Evolutionary conservation across 2,888 invertebrate species (phyloP).

Genomic region (Chesias legatella): DNA sequence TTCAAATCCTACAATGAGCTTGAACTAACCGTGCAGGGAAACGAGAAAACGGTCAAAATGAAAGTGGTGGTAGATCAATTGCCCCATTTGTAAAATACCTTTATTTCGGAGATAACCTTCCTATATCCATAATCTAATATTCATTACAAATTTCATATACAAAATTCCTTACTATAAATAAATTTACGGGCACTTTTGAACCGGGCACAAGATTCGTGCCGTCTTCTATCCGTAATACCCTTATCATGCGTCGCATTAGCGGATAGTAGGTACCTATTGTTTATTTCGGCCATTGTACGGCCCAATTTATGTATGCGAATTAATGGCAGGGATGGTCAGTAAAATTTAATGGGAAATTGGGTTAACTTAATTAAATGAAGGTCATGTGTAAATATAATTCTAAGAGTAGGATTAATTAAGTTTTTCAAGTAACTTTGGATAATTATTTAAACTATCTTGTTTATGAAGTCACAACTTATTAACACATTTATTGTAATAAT

Average conservation of each 20-base stretch:
- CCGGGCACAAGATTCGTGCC: constrained; percentile 14
- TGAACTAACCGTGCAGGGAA: too few relatives aligned
- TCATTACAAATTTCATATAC: constrained; percentile 1
- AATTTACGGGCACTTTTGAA: constrained; percentile 8
- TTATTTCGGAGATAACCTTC: too few relatives aligned
- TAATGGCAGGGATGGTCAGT: constrained; percentile 12
- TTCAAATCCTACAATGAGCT: too few relatives aligned
- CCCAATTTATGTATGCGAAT: constrained; percentile 13
- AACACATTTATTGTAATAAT: too few relatives aligned
- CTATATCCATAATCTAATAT: too few relatives aligned
- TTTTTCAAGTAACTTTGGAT: too few relatives aligned
- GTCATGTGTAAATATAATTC: background rate
- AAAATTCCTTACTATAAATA: constrained; percentile 4
- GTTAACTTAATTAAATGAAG: constrained; percentile 8
- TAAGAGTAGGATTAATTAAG: too few relatives aligned
- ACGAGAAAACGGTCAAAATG: too few relatives aligned
- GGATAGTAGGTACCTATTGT: constrained; percentile 24
- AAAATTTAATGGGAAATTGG: constrained; percentile 11
- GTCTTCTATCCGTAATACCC: constrained; percentile 21
- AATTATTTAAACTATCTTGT: too few relatives aligned
- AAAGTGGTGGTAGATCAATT: too few relatives aligned
- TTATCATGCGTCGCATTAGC: constrained; percentile 27
- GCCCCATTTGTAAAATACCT: too few relatives aligned
- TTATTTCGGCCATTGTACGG: constrained; percentile 20
- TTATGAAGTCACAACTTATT: too few relatives aligned